Evolutionary conservation across 2,113 vertebrate genomes (phyloP).

Genomic region (Nannobrachium achirus): DNA sequence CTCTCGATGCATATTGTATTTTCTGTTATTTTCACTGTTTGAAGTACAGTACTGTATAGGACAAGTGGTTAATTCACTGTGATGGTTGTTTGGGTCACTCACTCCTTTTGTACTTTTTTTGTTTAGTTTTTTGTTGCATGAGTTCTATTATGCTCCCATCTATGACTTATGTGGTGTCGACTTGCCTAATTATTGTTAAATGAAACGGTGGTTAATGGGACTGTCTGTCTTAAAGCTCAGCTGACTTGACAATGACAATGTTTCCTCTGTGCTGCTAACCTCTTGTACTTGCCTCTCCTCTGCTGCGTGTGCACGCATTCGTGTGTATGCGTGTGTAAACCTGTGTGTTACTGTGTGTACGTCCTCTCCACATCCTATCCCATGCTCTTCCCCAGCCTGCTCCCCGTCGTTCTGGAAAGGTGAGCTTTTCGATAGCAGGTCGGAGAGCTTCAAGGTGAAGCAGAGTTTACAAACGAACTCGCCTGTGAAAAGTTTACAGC

Average conservation of each 20-base stretch:
- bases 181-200: background rate
- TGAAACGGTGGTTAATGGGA: background rate
- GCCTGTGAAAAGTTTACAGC: background rate
- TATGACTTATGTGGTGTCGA: background rate
- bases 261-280: constrained; percentile 53
- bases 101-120: background rate
- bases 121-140: constrained; percentile 32
- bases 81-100: background rate
- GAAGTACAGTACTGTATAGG: too few species aligned
- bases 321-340: too few species aligned
- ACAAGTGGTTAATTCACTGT: background rate
- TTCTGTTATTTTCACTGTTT: too few species aligned
- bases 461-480: too few species aligned
- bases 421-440: constrained; percentile 65
- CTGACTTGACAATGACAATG: constrained; percentile 47
- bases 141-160: constrained; percentile 4
- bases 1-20: too few species aligned
- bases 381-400: constrained; percentile 85
- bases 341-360: constrained; percentile 12
- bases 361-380: constrained; percentile 72
- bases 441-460: too few species aligned
- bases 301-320: background rate
- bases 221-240: constrained; percentile 5
- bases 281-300: constrained; percentile 45
- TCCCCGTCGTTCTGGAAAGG: constrained; percentile 88